A percentile compares a stretch with the other conserved stretches of the same genome.
These are phyloP conservation scores for Micronycteris hirsuta DNA, from an alignment of 2,113 vertebrate species.

Conservation along the genomic window DNA sequence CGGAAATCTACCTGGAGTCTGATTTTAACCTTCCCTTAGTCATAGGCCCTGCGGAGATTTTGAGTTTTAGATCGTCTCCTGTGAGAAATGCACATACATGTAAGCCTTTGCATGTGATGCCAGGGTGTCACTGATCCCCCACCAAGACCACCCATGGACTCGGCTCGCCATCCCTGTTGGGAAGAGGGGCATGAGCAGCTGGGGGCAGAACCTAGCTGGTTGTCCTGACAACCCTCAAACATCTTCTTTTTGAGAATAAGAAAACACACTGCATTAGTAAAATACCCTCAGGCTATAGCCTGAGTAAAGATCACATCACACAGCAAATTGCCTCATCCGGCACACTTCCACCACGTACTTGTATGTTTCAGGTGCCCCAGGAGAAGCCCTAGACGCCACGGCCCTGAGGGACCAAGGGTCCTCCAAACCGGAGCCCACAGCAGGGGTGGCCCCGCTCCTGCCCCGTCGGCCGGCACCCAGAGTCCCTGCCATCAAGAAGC, in stretches of 20 bases:
- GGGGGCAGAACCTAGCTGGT: too few species aligned
- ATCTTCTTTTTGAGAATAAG: neutral
- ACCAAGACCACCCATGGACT: too few species aligned
- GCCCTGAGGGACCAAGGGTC: slow-evolving; percentile 50
- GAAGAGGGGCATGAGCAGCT: neutral
- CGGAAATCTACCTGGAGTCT: neutral
- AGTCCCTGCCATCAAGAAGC: slow-evolving; percentile 80
- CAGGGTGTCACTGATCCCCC: neutral
- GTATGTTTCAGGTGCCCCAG: slow-evolving; percentile 76
- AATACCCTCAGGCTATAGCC: fast-evolving
- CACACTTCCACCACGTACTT: fast-evolving
- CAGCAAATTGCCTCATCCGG: fast-evolving
- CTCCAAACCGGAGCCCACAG: slow-evolving; percentile 54
- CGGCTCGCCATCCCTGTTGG: neutral
- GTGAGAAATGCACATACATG: neutral
- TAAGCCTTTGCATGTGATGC: neutral
- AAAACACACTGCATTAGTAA: neutral
- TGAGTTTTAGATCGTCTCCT: neutral
- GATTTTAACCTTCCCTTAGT: neutral
- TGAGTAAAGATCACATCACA: fast-evolving
- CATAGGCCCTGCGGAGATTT: neutral
- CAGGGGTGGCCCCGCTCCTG: slow-evolving; percentile 43
- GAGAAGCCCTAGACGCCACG: slow-evolving; percentile 62
- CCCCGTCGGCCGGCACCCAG: slow-evolving; percentile 82
- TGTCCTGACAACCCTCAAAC: neutral